Evolutionary conservation across 2,113 vertebrate species (phyloP), one percentile per base, ranked within the genome.

Genomic region (Xyliphius kryptos): DNA sequence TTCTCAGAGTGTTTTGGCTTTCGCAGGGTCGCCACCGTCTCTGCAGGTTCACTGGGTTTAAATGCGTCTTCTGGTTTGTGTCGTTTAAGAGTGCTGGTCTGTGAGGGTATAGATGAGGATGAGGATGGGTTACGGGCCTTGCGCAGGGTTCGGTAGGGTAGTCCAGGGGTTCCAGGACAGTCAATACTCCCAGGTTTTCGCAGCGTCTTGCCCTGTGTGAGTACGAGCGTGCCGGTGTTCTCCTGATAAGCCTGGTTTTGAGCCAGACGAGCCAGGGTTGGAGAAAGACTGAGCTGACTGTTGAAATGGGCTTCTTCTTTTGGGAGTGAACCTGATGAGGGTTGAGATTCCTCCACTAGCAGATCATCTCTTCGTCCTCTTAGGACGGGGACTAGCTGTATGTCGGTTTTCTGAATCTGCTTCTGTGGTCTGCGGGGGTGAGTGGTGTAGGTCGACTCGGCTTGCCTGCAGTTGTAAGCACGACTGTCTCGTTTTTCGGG

Each of bases 391-490:
- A 98, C 82, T 0, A 97, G 82, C 76, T 92, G 90, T 66, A 98
- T 98, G 47, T 98, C 95, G 0, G 92, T 76, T 78, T 98, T 98
- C 63, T 87, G 88, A 64, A 97, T 97, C 68, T 91, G 92, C 50
- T 91, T 89, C 76, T 90, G 92, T 0, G 94, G 95, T 22, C 94
- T 91, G 53, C 87, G 89, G 14, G 93, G 94, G 70, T 95, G 94
- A 26, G 90, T 84, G 53, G 89, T 84, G 72, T 85, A 95, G 10
- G 85, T 88, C 0, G 90, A 91, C 68, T 98, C 94, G 0, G 94
- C 95, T 74, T 92, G 87, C 41, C 93, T 80, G 78, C 94, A 97
- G 79, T 98, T 97, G 81, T 98, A 98, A 7, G 93, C 92, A 57
- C 73, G 85, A 76, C 85, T 81, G 9, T 93, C 94, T 38, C 90